These are phyloP conservation scores for Montipora cactus DNA, from an alignment of 64 coral and sea anemone species.

Conservation along the genomic window DNA sequence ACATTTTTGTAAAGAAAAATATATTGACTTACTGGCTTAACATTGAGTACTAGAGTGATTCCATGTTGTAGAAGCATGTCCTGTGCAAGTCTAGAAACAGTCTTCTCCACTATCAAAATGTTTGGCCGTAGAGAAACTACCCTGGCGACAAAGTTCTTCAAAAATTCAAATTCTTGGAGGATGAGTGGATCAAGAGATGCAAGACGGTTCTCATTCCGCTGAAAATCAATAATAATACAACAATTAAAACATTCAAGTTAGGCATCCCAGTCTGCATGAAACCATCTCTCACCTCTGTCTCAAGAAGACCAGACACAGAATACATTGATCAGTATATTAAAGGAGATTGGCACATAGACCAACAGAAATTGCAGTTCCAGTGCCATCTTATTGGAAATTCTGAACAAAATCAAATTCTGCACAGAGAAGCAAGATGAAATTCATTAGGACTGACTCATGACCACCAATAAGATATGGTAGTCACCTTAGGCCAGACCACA, in stretches of 20 bases:
- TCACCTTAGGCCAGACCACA: no score
- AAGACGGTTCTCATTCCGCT: slow-evolving; percentile 95
- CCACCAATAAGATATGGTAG: no score
- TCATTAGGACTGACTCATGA: no score
- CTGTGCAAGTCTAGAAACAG: slow-evolving; percentile 92
- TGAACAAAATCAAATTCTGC: no score
- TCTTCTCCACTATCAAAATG: slow-evolving; percentile 93
- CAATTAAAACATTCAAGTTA: not conserved
- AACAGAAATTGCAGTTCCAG: no score
- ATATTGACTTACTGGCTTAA: slow-evolving; percentile 85
- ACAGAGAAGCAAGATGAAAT: no score
- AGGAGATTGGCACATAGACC: no score
- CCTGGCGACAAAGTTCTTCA: slow-evolving; percentile 93
- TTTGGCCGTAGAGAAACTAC: slow-evolving; percentile 82
- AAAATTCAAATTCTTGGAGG: slow-evolving; percentile 88
- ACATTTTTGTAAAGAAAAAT: not conserved
- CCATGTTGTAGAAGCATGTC: slow-evolving; percentile 92
- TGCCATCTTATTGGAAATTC: no score
- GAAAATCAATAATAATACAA: not conserved
- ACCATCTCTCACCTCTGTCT: no score
- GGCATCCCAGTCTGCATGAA: no score
- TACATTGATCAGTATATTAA: no score
- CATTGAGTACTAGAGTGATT: slow-evolving; percentile 88
- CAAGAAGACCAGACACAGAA: no score
- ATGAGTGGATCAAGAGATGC: slow-evolving; percentile 92